A percentile compares a stretch with the other conserved stretches of the same genome.
Conservation (phyloP, 2,797 vertebrate species). For the Mormyrops attenuatus region DNA sequence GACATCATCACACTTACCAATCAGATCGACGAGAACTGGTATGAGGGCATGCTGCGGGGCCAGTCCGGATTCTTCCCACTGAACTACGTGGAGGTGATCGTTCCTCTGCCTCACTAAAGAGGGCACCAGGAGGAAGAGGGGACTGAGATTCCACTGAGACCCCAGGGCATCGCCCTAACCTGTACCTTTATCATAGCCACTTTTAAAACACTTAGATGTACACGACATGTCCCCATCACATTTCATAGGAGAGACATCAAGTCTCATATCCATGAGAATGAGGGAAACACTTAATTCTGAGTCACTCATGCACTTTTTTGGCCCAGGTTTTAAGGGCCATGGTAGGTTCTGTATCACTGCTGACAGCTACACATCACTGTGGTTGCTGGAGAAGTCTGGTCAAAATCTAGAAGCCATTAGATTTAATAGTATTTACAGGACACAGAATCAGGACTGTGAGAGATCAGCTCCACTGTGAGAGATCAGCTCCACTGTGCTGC, state of each 20-base stretch:
- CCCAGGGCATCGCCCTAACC: constrained; percentile 42
- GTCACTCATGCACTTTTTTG: background rate
- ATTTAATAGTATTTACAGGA: background rate
- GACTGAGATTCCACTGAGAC: constrained; percentile 42
- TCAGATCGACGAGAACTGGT: constrained; percentile 99
- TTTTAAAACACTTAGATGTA: constrained; percentile 39
- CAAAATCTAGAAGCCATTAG: constrained; percentile 1
- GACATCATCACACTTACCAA: constrained; percentile 96
- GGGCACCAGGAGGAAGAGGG: background rate
- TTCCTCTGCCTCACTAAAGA: constrained; percentile 82
- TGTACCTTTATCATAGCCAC: constrained; percentile 38
- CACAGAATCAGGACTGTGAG: background rate
- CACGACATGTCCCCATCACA: constrained; percentile 45
- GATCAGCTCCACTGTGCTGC: background rate
- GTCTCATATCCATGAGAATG: constrained; percentile 40
- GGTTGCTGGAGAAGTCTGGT: background rate
- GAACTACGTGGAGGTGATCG: constrained; percentile 93
- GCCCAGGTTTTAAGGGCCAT: background rate
- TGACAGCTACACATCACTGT: background rate
- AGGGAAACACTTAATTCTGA: background rate
- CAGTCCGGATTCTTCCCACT: constrained; percentile 96
- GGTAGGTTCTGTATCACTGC: background rate
- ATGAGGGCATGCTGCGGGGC: constrained; percentile 89
- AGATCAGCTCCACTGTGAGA: no score
- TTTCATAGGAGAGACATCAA: constrained; percentile 28